Percentiles rank a stretch among this genome's conserved stretches.
Conservation (phyloP, 2,797 vertebrate species). For the Myotis vivesi region DNA sequence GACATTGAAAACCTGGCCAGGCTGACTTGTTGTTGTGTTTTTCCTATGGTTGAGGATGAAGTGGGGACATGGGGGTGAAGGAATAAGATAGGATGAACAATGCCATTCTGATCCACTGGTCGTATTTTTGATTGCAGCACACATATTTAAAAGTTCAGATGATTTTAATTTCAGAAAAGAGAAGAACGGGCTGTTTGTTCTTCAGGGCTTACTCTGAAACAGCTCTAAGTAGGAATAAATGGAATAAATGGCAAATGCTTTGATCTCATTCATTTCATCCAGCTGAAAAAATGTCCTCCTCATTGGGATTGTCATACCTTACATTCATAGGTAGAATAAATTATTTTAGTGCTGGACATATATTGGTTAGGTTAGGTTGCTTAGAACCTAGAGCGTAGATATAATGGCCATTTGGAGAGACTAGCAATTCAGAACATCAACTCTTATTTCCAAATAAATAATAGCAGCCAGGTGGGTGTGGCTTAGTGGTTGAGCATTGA, state of each 20-base stretch:
- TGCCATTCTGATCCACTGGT: not conserved
- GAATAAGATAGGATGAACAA: not conserved
- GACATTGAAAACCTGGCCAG: slow-evolving; percentile 32
- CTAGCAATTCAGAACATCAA: not conserved
- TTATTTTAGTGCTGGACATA: not conserved
- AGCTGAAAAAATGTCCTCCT: not conserved
- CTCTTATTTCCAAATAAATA: slow-evolving; percentile 32
- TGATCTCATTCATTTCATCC: slow-evolving; percentile 32
- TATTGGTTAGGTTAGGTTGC: not conserved
- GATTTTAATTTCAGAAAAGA: slow-evolving; percentile 19
- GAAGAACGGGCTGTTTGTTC: slow-evolving; percentile 39
- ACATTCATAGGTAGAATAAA: not conserved
- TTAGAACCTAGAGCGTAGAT: not conserved
- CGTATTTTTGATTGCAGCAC: not conserved
- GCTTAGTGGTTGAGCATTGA: too few relatives aligned
- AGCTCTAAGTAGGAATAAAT: slow-evolving; percentile 10
- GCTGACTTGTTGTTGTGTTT: not conserved
- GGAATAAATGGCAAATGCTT: slow-evolving; percentile 41
- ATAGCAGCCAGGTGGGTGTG: too few relatives aligned
- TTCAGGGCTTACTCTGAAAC: not conserved
- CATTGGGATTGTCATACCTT: not conserved
- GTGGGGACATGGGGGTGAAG: not conserved
- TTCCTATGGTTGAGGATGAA: not conserved
- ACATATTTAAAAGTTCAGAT: slow-evolving; percentile 26
- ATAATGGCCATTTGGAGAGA: not conserved